Evolutionary conservation across 2,113 vertebrate genomes (phyloP).

Genomic region (Cynopterus brachyotis): DNA sequence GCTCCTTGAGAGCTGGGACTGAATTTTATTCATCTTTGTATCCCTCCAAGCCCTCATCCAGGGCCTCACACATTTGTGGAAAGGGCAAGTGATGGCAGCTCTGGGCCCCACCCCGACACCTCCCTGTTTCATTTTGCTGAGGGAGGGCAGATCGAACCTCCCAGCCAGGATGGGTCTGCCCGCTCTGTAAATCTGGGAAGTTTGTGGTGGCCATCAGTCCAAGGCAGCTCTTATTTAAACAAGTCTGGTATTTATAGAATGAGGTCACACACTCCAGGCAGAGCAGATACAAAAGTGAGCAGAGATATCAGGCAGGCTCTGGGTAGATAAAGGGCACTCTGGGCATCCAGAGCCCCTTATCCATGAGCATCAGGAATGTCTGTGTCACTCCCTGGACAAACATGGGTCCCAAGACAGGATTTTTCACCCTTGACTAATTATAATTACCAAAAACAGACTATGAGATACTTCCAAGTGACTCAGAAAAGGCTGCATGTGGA

Average conservation of each 20-base stretch:
- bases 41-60: background rate
- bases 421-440: background rate
- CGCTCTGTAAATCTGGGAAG: background rate
- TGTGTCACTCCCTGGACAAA: background rate
- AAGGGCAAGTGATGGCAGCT: background rate
- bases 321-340: slow-evolving; percentile 67
- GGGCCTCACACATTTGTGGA: background rate
- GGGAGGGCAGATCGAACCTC: background rate
- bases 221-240: slow-evolving; percentile 71
- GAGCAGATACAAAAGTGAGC: slow-evolving; percentile 76
- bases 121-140: background rate
- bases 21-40: slow-evolving; percentile 10
- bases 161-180: background rate
- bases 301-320: slow-evolving; percentile 74
- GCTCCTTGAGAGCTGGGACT: background rate
- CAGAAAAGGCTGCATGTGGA: background rate
- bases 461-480: background rate
- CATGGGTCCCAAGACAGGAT: background rate
- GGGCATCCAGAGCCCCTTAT: background rate
- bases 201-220: background rate
- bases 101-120: background rate
- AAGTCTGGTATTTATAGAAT: slow-evolving; percentile 83
- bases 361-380: background rate
- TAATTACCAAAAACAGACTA: background rate
- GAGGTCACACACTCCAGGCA: slow-evolving; percentile 77